A percentile compares a stretch with the other conserved stretches of the same genome.
phyloP scores from a whole-genome alignment of 2,113 vertebrate species.

The Zootoca vivipara region DNA sequence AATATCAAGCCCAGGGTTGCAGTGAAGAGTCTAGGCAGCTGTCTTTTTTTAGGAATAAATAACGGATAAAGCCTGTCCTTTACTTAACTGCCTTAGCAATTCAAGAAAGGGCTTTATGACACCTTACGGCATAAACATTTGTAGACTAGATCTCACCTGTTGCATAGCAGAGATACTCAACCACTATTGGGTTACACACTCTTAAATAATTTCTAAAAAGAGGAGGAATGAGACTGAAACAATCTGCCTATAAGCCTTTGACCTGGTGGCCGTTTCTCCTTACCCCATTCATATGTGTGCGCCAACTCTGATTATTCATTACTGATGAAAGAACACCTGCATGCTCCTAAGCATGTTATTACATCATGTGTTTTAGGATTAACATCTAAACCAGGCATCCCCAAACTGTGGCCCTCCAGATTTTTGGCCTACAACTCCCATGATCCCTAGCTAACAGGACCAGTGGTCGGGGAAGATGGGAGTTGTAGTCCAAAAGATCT shows the following conservation, averaged over 20 bases:
- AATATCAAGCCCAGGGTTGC: background rate
- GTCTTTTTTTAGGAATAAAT: too few species aligned
- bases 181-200: background rate
- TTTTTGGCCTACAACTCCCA: too few species aligned
- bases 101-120: background rate
- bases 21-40: background rate
- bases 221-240: too few species aligned
- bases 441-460: too few species aligned
- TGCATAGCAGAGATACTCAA: background rate
- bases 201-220: background rate
- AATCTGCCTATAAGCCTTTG: background rate
- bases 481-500: too few species aligned
- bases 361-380: background rate
- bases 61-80: too few species aligned
- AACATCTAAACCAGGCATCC: background rate
- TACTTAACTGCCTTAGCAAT: too few species aligned
- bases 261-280: background rate
- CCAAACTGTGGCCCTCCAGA: too few species aligned
- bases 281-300: background rate
- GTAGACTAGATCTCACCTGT: background rate
- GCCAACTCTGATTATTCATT: background rate
- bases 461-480: too few species aligned
- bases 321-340: background rate
- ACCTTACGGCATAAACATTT: background rate
- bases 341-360: background rate